A percentile compares a stretch with the other conserved stretches of the same genome.
Conservation (phyloP, 92 coral and sea anemone genomes). For the Umimayanthus chanpuru region DNA sequence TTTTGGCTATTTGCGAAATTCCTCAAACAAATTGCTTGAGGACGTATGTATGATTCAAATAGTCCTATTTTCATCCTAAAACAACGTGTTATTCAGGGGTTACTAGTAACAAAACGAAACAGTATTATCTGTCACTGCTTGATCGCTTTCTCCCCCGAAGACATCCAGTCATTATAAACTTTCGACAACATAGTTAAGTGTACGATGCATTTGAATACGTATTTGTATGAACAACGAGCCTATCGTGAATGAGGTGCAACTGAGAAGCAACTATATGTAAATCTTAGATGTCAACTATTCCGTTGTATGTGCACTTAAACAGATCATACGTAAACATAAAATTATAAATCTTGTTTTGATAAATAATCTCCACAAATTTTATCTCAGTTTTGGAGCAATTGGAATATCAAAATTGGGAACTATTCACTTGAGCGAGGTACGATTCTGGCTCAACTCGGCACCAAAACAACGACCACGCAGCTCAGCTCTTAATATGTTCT, state of each 20-base stretch:
- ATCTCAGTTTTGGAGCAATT: background rate
- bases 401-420: background rate
- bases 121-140: background rate
- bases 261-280: background rate
- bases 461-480: background rate
- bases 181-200: background rate
- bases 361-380: background rate
- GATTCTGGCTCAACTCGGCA: background rate
- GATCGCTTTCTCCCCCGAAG: background rate
- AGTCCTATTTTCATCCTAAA: background rate
- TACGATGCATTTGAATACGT: background rate
- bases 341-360: background rate
- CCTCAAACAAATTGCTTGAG: background rate
- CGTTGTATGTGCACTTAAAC: background rate
- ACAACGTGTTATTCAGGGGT: background rate
- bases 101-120: background rate
- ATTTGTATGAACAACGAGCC: background rate
- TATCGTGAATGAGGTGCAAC: background rate
- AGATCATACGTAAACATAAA: background rate
- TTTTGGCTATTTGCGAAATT: too few relatives aligned
- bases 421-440: background rate
- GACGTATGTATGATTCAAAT: background rate
- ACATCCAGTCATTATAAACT: background rate
- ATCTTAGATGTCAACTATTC: background rate
- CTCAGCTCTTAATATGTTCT: background rate